Evolutionary conservation across 2,113 vertebrate genomes (phyloP), one percentile per base, ranked within the genome.

Genomic region (Poecilia latipinna): DNA sequence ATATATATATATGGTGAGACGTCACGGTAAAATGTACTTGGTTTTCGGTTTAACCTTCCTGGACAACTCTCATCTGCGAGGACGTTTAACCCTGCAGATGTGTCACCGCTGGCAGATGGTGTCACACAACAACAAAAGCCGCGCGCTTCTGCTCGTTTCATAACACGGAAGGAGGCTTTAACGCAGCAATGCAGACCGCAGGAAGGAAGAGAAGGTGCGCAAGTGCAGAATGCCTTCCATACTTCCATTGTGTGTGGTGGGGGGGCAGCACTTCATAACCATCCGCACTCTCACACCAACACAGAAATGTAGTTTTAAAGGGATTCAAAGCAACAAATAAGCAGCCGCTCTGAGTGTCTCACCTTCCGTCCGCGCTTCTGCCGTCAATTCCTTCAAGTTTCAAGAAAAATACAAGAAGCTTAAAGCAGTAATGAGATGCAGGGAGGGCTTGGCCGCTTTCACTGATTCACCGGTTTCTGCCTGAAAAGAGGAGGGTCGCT

Each of bases 381-480:
- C 70, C 15, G 28, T 24, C 61, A 71, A 70, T 86, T 62, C 44
- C 61, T 82, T 62, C 72, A 64, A 68, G 61, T 57, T 17, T 13
- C 60, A 35, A 24, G 22, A 28, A 31, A 48, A 68, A 37, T 8
- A 62, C 28, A 31, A 17, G 33, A 51, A 42, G 71, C 73, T 64
- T 12, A 61, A 61, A 80, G 81, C 65, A 72, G 72, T 29, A 65
- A 57, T 51, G 72, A 78, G 71, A 66, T 68, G 78, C 77, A 22
- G 71, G 69, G 51, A 63, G 68, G 79, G 79, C 42, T 79, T 31
- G 48, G 60, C 63, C 39, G 83, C 72, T 63, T 68, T 54, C 72
- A 72, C 80, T 82, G 80, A 90, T 88, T 90, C 86, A 90, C 77
- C 88, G 78, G 84, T 78, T 85, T 65, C 35, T 74, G 8, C 64